Evolutionary conservation across 2,797 vertebrate genomes (phyloP), one percentile per base, ranked within the genome.

Genomic region (Botia almorhae): DNA sequence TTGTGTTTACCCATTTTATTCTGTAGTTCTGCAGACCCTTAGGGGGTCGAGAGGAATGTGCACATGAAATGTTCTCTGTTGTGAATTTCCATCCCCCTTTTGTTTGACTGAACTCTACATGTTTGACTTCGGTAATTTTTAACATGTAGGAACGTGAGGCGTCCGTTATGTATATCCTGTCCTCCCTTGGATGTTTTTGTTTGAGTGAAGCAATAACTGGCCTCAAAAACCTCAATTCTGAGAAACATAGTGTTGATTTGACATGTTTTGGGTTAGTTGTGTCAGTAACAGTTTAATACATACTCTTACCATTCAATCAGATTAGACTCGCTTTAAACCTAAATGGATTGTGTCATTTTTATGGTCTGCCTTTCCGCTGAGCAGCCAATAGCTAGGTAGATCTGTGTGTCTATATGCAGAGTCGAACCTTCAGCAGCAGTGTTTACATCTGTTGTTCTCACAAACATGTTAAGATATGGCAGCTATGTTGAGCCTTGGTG

Each of bases 361-460:
- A 50, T 50, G 60, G 56, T 51, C 39, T 70, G 46, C 63, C 69
- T 74, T 68, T 78, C 13, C 23, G 21, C 23, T 36, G 58, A 23
- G 50, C 21, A 58, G 60, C 60, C 55, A 55, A 58, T 56, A 48
- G 63, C 12, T 58, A 46, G 29, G 17, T 46, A 79, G 64, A 50
- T 78, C 36, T n/a, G 58, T 48, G 36, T 71, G 80, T 70, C 43
- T 68, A 51, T 55, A 51, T 74, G 55, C 70, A 23, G 17, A 72
- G 46, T 68, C 11, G 2, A 73, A 55, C 69, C 78, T 82, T 74
- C 50, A 16, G 67, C 21, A 72, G 61, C 39, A 70, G 60, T 83
- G 81, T 85, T 86, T 87, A 82, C 84, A 19, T 84, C 51, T 80
- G 73, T 74, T 81, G 55, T 69, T 85, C 83, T 84, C 85, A 85